Percentiles rank a stretch among this genome's conserved stretches.
Evolutionary conservation across 2,797 vertebrate species (phyloP).

Genomic region (Channallabes apus): DNA sequence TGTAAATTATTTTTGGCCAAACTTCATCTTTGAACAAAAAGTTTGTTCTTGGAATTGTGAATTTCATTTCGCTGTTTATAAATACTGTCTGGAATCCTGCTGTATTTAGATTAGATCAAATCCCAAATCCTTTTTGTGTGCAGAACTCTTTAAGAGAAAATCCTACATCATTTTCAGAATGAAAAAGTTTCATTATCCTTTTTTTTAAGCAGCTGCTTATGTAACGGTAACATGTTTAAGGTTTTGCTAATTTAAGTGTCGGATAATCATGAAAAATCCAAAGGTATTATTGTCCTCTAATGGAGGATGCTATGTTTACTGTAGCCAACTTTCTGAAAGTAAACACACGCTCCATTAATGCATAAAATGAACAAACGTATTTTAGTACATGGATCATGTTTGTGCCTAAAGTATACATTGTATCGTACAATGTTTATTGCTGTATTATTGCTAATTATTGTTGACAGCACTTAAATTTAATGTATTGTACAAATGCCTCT

Average conservation of each 20-base stretch:
- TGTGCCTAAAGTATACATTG: constrained; percentile 14
- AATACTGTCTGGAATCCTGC: constrained; percentile 5
- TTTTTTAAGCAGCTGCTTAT: constrained; percentile 16
- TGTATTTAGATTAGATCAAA: constrained; percentile 7
- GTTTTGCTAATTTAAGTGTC: constrained; percentile 22
- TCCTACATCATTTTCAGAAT: constrained; percentile 16
- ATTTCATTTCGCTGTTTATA: constrained; percentile 24
- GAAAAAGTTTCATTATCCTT: neutral
- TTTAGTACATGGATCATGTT: constrained; percentile 25
- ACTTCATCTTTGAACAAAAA: neutral
- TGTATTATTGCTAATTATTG: constrained; percentile 20
- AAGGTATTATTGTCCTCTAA: neutral
- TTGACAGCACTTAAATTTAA: constrained; percentile 19
- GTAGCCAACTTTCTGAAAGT: constrained; percentile 5
- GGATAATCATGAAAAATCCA: constrained; percentile 11
- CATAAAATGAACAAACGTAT: neutral
- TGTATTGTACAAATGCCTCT: constrained; percentile 12
- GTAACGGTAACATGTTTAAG: neutral
- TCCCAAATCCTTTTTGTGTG: neutral
- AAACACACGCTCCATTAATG: neutral
- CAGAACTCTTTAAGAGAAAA: constrained; percentile 7
- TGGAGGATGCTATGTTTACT: constrained; percentile 12
- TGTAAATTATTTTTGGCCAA: constrained; percentile 10
- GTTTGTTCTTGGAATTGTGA: constrained; percentile 26
- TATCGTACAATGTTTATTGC: neutral